These are phyloP conservation scores for Dasypolia templi DNA, from an alignment of 2,888 invertebrate species.

Conservation along the genomic window DNA sequence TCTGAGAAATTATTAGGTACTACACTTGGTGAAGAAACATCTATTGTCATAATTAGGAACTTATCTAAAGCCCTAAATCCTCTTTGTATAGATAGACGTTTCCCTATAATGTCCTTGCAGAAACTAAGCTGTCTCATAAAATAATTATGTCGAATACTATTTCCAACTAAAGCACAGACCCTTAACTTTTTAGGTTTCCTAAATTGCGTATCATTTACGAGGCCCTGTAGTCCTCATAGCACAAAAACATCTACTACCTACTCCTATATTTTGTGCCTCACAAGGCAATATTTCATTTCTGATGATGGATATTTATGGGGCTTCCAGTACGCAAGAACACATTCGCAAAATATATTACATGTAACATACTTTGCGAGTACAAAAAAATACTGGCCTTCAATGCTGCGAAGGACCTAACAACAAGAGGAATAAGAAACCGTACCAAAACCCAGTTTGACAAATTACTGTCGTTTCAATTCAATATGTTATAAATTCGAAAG, in stretches of 20 bases:
- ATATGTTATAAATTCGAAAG: too few relatives aligned
- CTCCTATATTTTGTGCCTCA: constrained; percentile 24
- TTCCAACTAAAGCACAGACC: neutral
- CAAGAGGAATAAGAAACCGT: neutral
- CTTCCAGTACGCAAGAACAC: constrained; percentile 24
- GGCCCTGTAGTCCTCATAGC: neutral
- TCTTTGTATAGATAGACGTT: too few relatives aligned
- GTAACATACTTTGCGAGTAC: constrained; percentile 6
- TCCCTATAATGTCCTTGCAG: too few relatives aligned
- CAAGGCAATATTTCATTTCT: constrained; percentile 45
- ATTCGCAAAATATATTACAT: constrained; percentile 41
- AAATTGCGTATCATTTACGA: constrained; percentile 44
- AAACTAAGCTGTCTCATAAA: neutral
- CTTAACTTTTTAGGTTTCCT: constrained; percentile 27
- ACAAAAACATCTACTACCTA: constrained; percentile 34
- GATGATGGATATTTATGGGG: constrained; percentile 52
- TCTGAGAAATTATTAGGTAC: neutral
- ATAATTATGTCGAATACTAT: neutral
- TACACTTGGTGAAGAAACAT: neutral
- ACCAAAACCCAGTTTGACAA: too few relatives aligned
- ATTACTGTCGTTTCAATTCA: neutral
- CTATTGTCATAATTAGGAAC: neutral
- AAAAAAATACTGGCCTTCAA: constrained; percentile 10
- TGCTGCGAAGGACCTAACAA: neutral
- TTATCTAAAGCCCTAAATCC: neutral